Base-by-base conservation (phyloP, 64 coral and sea anemone genomes). In the Anthopleura sola region DNA sequence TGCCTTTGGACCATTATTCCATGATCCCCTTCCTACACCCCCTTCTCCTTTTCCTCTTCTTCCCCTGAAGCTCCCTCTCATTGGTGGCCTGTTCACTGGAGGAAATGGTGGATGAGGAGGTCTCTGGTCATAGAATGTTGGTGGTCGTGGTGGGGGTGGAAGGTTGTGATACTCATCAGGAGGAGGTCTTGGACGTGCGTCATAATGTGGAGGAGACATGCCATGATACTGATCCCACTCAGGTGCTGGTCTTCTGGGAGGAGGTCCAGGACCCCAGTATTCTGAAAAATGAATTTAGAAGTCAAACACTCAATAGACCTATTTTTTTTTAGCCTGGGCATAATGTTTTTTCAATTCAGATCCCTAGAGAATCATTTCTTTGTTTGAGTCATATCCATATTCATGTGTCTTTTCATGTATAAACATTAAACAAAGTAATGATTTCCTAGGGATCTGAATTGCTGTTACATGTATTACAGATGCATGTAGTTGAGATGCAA, bases 31-130 rank as follows among this genome's bases (percentile, higher is more conserved):
- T 40, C 90, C 85, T 44, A 16, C 19, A 48, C 76, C 16, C 3
- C 24, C 14, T 79, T 44, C 6, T 79, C 87, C 91, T 80, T 81
- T 55, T 29, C 55, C 82, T 54, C 37, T 50, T 84, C 20, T 64
- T 40, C 64, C 84, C 85, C 76, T 89, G 7, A 78, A 54, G 68
- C 74, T 85, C 12, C 86, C 81, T 49, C 86, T 88, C 21, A 76
- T n/a, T 84, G 82, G 49, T 36, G 82, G 49, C 14, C 26, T 51
- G 9, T 32, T 51, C 6, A 36, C 15, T 83, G 48, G 50, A 53
- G 81, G n/a, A 29, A 54, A 82, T 34, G 87, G 44, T 34, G 80
- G 40, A 21, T 60, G 34, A 55, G 57, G 48, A 32, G 14, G 80
- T 83, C 80, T 83, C 5, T 53, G 36, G 24, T 85, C 51, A 78